Percentiles rank a stretch among this genome's conserved stretches.
These are phyloP conservation scores for Boleophthalmus pectinirostris DNA, from an alignment of 2,113 vertebrate species.

Conservation along the genomic window DNA sequence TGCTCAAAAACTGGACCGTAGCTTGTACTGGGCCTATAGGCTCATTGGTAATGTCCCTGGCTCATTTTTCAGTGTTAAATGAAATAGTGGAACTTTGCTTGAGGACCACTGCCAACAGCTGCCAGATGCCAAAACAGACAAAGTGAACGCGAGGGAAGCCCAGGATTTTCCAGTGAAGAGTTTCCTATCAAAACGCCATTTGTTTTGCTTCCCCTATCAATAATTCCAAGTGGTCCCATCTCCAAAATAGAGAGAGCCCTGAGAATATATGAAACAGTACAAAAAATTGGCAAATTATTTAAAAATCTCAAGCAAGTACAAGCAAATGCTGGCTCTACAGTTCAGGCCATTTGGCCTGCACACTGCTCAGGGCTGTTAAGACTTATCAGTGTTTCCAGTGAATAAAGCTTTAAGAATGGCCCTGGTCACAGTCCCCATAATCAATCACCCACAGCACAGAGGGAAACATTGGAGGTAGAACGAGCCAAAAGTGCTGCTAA, in stretches of 20 bases:
- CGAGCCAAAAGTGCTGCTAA: slow-evolving; percentile 7
- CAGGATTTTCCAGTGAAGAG: slow-evolving; percentile 57
- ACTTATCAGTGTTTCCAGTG: slow-evolving; percentile 65
- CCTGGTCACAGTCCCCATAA: slow-evolving; percentile 31
- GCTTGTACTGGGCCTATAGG: slow-evolving; percentile 15
- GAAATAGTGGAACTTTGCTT: slow-evolving; percentile 69
- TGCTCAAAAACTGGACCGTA: slow-evolving; percentile 28
- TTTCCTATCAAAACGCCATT: slow-evolving; percentile 64
- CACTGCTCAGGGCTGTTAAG: slow-evolving; percentile 26
- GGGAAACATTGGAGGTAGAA: slow-evolving; percentile 24
- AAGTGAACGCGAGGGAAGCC: slow-evolving; percentile 60
- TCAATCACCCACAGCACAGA: slow-evolving; percentile 48
- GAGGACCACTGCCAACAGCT: slow-evolving; percentile 36
- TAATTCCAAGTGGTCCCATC: slow-evolving; percentile 47
- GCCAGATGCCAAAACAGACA: slow-evolving; percentile 48
- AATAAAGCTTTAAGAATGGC: slow-evolving; percentile 43
- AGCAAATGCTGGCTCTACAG: slow-evolving; percentile 50
- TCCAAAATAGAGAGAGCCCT: slow-evolving; percentile 12
- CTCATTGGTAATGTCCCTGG: slow-evolving; percentile 49
- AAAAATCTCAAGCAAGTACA: slow-evolving; percentile 48
- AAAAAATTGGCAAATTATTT: slow-evolving; percentile 46
- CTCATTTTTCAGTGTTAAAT: slow-evolving; percentile 53
- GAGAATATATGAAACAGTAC: slow-evolving; percentile 44
- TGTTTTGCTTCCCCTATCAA: slow-evolving; percentile 57
- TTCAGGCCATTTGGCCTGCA: slow-evolving; percentile 41